Conservation (phyloP, 2,888 invertebrate species). For the Agrochola macilenta region DNA sequence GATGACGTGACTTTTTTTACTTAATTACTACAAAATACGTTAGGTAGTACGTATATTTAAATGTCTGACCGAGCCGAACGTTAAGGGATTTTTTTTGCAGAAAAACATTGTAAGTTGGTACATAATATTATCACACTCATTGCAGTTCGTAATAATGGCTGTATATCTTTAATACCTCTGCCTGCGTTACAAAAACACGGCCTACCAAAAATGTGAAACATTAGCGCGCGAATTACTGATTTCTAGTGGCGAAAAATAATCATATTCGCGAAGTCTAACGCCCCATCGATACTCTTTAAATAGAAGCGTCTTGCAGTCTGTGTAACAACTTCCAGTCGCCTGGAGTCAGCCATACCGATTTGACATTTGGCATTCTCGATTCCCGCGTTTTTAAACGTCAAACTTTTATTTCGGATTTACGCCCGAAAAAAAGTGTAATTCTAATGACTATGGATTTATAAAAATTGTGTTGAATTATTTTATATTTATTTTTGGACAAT, state of each 20-base stretch:
- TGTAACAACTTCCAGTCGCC: constrained; percentile 75
- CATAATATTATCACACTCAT: not conserved
- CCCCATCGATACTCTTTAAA: constrained; percentile 78
- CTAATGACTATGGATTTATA: constrained; percentile 40
- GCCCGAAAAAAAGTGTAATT: constrained; percentile 31
- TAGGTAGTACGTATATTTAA: too few relatives aligned
- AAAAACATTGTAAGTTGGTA: too few relatives aligned
- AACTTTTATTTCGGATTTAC: constrained; percentile 42
- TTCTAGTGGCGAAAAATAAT: constrained; percentile 60
- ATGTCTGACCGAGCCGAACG: too few relatives aligned
- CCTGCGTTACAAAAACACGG: not conserved
- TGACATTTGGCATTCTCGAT: constrained; percentile 71
- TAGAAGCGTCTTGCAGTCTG: constrained; percentile 80
- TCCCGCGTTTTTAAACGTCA: constrained; percentile 72
- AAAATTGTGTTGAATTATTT: constrained; percentile 30
- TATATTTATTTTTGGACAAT: constrained; percentile 42
- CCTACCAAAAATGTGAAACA: constrained; percentile 6
- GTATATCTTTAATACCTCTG: not conserved
- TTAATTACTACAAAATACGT: too few relatives aligned
- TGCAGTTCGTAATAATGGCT: not conserved
- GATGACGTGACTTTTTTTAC: too few relatives aligned
- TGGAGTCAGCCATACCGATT: constrained; percentile 73
- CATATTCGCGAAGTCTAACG: constrained; percentile 61
- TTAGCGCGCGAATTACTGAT: not conserved
- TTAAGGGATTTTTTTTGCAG: too few relatives aligned